Base-by-base conservation (phyloP, 2,888 invertebrate genomes). In the Metacarcinus magister region DNA sequence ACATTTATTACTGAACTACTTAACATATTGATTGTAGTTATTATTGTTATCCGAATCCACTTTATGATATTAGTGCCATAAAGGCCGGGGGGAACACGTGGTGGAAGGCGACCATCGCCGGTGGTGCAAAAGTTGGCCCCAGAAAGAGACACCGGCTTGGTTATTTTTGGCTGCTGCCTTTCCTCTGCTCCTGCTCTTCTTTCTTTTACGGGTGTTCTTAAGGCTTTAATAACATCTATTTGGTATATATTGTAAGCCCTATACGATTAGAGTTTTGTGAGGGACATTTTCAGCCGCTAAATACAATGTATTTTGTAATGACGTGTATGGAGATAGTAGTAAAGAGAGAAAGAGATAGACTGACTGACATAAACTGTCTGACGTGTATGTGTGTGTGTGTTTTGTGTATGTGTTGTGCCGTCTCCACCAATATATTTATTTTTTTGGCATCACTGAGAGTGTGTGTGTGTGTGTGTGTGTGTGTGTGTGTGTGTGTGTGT, bases 81-180 rank as follows among this genome's bases (percentile, higher is more conserved):
- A 75, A 60, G 23, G n/a, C 75, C 75, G 75, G 23, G 75, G 23
- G 1, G 28, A 28, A 23, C 7, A 23, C 7, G 28, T 23, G n/a
- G 8, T 75, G 19, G 75, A 75, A 5, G n/a, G 8, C 3, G 28
- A 75, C 75, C 0, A 48, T 48, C 13, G 75, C 75, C 75, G 75
- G 75, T n/a, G 23, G 75, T 0, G 75, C 39, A 39, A 92, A 92
- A 94, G 75, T 92, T 91, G 91, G 95, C 94, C 46, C 44, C 28
- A n/a, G 67, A 5, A 39, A 48, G 28, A 75, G 23, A 94, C 87
- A 82, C 82, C 95, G 92, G 92, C 82, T 46, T 28, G 28, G 89
- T 89, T 94, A 94, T 94, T 94, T 94, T 94, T 89, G 43, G 89
- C 89, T 90, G 89, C 89, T 44, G 46, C 92, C 95, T 92, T 43